Evolutionary conservation across 1,140 invertebrate genomes (phyloP), one percentile per base, ranked within the genome.

Genomic region (Musca vetustissima): DNA sequence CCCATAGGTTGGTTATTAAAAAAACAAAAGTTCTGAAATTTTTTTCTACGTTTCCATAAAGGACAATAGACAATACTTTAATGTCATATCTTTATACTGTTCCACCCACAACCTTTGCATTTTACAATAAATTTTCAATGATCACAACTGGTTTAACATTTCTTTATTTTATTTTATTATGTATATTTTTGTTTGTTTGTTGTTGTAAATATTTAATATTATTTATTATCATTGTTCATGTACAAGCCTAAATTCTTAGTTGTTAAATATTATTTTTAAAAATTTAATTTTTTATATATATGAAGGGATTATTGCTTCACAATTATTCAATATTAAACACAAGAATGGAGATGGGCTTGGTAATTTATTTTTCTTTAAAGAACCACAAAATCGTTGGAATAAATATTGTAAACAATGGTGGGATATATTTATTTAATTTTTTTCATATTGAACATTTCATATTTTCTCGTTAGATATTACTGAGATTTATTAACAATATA

Each of bases 131-230:
- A 52, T 25, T 68, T 70, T 24, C n/a, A 70, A 66, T 50, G 69
- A 70, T 69, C 69, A 70, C 69, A 70, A 70, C 69, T 70, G 66
- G 66, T 11, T 2, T 64, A 47, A 13, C 24, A 47, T 24, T 32
- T 64, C 19, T 64, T 64, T 17, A 36, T 64, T 17, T 64, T 64
- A 4, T 64, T 64, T 32, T 32, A 3, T 25, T 25, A 43, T 61
- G 17, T 25, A 3, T 32, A 13, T 59, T 0, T 4, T 59, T 24
- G 1, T 59, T 13, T 11, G 1, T 59, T 25, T 59, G 6, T 13
- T 32, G 8, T 59, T 61, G 36, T 43, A 43, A 43, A 43, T 61
- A n/a, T 25, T 61, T 6, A 61, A 61, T n/a, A 19, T 52, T 52
- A 1, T 21, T 52, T 52, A 19, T 52, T 52, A 9, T 52, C 21